Conservation (phyloP, 53 echinoderm and acorn worm genomes). For the Temnopleurus reevesii region DNA sequence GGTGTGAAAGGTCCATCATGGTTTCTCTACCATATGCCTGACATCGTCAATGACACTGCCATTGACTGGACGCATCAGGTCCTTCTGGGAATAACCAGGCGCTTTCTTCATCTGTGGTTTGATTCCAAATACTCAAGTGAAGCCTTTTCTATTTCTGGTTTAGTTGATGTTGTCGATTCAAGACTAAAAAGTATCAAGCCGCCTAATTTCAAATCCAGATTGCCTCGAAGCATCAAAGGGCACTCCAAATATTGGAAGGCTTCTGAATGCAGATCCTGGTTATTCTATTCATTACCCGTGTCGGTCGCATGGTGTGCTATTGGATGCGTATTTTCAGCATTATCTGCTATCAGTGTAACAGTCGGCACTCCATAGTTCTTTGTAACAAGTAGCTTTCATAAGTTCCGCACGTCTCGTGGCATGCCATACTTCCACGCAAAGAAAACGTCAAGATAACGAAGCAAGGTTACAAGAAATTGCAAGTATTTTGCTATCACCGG, state of each 20-base stretch:
- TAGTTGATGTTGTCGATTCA: slow-evolving; percentile 32
- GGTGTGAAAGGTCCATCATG: slow-evolving; percentile 30
- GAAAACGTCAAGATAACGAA: background rate
- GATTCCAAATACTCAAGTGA: slow-evolving; percentile 3
- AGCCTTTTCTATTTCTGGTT: slow-evolving; percentile 49
- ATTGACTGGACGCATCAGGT: slow-evolving; percentile 71
- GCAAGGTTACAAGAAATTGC: background rate
- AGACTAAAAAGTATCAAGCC: slow-evolving; percentile 57
- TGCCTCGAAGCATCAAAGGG: slow-evolving; percentile 67
- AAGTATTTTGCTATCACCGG: background rate
- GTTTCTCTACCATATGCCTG: background rate
- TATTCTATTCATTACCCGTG: slow-evolving; percentile 73
- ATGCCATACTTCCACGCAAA: background rate
- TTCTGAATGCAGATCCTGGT: slow-evolving; percentile 71
- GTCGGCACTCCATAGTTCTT: background rate
- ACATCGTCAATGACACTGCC: slow-evolving; percentile 50
- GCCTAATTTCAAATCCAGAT: slow-evolving; percentile 62
- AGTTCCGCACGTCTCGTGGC: background rate
- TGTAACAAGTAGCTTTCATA: background rate
- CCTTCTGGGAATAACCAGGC: slow-evolving; percentile 54
- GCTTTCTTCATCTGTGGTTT: slow-evolving; percentile 28
- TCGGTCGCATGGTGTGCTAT: slow-evolving; percentile 49
- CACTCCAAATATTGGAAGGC: slow-evolving; percentile 79
- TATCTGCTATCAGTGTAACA: background rate
- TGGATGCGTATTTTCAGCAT: background rate